phyloP scores from a whole-genome alignment of 1,140 invertebrate genomes.

The Ylistrum balloti region DNA sequence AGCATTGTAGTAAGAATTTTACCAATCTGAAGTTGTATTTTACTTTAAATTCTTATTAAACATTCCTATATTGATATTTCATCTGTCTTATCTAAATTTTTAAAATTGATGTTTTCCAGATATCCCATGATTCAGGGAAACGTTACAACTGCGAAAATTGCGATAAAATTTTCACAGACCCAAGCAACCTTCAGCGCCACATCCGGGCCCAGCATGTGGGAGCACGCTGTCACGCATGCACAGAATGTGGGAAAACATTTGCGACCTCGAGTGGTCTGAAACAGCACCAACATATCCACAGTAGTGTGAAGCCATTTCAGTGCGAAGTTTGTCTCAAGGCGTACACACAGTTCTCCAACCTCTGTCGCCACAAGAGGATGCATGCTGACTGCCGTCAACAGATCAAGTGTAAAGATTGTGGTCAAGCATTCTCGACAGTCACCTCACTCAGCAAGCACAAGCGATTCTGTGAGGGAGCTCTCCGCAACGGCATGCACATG shows the following conservation, averaged over 20 bases:
- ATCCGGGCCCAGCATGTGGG: constrained; percentile 96
- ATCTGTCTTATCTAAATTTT: no score
- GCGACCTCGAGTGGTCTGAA: constrained; percentile 98
- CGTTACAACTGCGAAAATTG: constrained; percentile 97
- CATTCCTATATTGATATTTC: no score
- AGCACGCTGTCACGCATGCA: constrained; percentile 96
- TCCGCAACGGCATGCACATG: constrained; percentile 73
- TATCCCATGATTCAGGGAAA: constrained; percentile 70
- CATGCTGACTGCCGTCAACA: constrained; percentile 89
- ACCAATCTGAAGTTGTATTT: no score
- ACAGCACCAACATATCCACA: constrained; percentile 99
- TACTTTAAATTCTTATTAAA: no score
- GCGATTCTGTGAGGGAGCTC: constrained; percentile 85
- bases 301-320: constrained; percentile 98
- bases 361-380: constrained; percentile 99
- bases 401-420: constrained; percentile 93
- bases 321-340: constrained; percentile 89
- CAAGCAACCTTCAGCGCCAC: constrained; percentile 97
- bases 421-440: constrained; percentile 93
- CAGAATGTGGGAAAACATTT: constrained; percentile 99
- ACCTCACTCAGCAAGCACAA: constrained; percentile 88
- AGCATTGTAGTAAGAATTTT: no score
- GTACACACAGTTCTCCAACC: constrained; percentile 99
- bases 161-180: constrained; percentile 96
- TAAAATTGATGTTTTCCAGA: constrained; percentile 76